Conservation (phyloP, 2,797 vertebrate species). For the Peromyscus nudipes region DNA sequence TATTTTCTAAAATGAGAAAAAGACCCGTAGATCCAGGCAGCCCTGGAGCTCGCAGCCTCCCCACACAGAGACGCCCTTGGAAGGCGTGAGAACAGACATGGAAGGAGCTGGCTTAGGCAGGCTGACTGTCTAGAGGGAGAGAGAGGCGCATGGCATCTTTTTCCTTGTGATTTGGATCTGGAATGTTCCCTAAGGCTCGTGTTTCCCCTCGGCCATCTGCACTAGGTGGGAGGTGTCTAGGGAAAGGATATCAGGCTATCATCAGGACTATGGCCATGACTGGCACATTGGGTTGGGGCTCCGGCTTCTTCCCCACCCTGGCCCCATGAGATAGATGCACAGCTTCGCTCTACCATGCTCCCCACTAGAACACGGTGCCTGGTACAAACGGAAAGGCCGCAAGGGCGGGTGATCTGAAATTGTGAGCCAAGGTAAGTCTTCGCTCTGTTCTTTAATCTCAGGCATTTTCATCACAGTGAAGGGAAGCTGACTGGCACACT, state of each 20-base stretch:
- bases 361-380: too few relatives aligned
- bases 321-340: not conserved
- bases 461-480: not conserved
- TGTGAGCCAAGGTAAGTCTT: not conserved
- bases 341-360: not conserved
- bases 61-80: not conserved
- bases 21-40: not conserved
- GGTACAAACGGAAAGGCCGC: not conserved
- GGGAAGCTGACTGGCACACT: not conserved
- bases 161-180: not conserved
- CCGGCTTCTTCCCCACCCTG: not conserved
- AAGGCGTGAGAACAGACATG: not conserved
- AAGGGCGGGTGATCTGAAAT: not conserved
- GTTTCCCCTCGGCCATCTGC: not conserved
- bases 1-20: not conserved
- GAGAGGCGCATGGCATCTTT: too few relatives aligned
- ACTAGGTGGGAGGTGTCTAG: not conserved
- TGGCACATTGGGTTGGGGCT: not conserved
- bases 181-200: not conserved
- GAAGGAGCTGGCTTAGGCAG: not conserved
- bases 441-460: not conserved
- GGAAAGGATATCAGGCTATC: not conserved
- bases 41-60: too few relatives aligned
- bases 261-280: not conserved
- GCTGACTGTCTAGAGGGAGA: fast-evolving